A percentile compares a stretch with the other conserved stretches of the same genome.
These are phyloP conservation scores for Hemicrepidius hirtus DNA, from an alignment of 2,888 invertebrate species.

Conservation along the genomic window DNA sequence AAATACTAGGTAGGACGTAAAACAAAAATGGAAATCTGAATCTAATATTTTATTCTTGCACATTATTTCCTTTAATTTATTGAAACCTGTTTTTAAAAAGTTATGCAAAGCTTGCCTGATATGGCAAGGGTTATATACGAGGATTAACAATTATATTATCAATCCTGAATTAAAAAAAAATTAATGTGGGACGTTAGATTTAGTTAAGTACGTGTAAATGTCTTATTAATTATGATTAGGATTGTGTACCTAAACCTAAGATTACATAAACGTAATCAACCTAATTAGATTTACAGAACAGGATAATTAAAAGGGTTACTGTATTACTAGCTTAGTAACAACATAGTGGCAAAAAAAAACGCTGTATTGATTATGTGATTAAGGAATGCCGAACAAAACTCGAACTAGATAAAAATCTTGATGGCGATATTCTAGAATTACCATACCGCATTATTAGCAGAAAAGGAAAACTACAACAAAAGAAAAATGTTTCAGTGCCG, in stretches of 20 bases:
- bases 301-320: constrained; percentile 24
- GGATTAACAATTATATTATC: too few relatives aligned
- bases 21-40: too few relatives aligned
- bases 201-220: background rate
- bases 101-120: too few relatives aligned
- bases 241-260: background rate
- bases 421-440: constrained; percentile 54
- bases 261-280: constrained; percentile 10
- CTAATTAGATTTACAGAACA: constrained; percentile 6
- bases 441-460: constrained; percentile 64
- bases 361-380: constrained; percentile 49
- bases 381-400: constrained; percentile 46
- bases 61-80: too few relatives aligned
- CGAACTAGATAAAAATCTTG: constrained; percentile 55
- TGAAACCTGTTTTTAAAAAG: too few relatives aligned
- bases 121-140: too few relatives aligned
- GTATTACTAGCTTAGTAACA: constrained; percentile 10
- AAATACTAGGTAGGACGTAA: too few relatives aligned
- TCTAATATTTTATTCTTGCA: too few relatives aligned
- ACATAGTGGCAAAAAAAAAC: constrained; percentile 4
- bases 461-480: constrained; percentile 65
- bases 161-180: too few relatives aligned
- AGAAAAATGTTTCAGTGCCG: constrained; percentile 65
- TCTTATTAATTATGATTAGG: constrained; percentile 1
- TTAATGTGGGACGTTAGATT: too few relatives aligned